Conservation (phyloP, 2,797 vertebrate species). For the Oreochromis grahami region DNA sequence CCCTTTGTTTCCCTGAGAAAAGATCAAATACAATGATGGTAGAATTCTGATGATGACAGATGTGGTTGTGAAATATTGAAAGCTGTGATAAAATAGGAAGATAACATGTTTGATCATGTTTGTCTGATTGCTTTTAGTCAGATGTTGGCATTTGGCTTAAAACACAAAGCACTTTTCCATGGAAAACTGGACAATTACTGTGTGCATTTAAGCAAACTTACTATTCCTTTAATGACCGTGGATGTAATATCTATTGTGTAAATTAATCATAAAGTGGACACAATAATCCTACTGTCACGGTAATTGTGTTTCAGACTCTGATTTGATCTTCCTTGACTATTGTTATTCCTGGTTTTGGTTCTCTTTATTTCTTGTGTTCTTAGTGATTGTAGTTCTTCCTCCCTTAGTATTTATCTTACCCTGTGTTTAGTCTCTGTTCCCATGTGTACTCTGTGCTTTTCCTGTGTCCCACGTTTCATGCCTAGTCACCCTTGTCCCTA, state of each 20-base stretch:
- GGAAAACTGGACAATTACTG: background rate
- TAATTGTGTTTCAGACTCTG: background rate
- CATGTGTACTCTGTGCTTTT: fast-evolving
- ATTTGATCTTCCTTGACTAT: background rate
- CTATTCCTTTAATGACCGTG: background rate
- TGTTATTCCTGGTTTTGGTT: background rate
- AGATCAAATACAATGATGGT: background rate
- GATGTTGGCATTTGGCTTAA: too few relatives aligned
- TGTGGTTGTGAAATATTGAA: too few relatives aligned
- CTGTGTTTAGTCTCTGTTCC: background rate
- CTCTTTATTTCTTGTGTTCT: background rate
- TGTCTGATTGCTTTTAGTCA: too few relatives aligned
- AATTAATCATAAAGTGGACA: background rate
- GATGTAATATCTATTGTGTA: background rate
- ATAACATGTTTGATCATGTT: too few relatives aligned
- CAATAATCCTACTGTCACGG: background rate
- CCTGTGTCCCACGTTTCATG: background rate
- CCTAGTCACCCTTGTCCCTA: background rate
- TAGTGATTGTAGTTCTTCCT: background rate
- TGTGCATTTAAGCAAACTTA: background rate
- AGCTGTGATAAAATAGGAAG: too few relatives aligned
- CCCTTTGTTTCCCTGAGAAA: background rate
- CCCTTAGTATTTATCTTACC: background rate
- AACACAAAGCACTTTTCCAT: too few relatives aligned
- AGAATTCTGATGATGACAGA: background rate